These are phyloP conservation scores for Ammospiza maritima DNA, from an alignment of 2,797 vertebrate species.

Conservation along the genomic window DNA sequence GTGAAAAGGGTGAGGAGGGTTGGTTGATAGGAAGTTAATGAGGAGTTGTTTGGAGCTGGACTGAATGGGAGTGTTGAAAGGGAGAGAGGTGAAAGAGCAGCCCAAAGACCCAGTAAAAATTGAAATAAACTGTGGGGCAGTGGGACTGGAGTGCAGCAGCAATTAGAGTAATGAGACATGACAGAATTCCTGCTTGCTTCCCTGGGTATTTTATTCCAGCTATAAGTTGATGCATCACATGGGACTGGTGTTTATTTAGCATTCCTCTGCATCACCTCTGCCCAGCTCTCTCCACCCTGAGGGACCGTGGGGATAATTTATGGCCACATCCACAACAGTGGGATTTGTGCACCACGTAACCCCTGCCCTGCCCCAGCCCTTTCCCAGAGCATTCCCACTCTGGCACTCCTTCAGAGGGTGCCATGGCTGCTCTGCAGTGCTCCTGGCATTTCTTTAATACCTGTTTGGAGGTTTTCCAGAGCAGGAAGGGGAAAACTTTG, in stretches of 20 bases:
- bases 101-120: slow-evolving; percentile 26
- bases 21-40: slow-evolving; percentile 24
- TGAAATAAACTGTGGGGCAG: slow-evolving; percentile 40
- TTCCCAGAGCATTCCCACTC: neutral
- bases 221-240: slow-evolving; percentile 45
- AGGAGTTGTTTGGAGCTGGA: slow-evolving; percentile 18
- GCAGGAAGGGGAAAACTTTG: neutral
- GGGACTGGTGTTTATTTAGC: slow-evolving; percentile 56
- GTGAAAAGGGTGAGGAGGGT: neutral
- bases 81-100: slow-evolving; percentile 41
- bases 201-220: slow-evolving; percentile 47
- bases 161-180: slow-evolving; percentile 52
- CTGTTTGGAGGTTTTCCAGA: neutral
- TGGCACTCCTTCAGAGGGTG: neutral
- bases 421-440: neutral
- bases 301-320: neutral
- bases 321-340: neutral
- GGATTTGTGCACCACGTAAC: neutral
- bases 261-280: slow-evolving; percentile 51
- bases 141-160: slow-evolving; percentile 28
- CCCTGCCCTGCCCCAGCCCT: neutral
- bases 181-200: slow-evolving; percentile 58
- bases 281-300: neutral
- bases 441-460: neutral
- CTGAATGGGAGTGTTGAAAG: slow-evolving; percentile 13